Evolutionary conservation across 2,113 vertebrate genomes (phyloP).

Genomic region (Australoheros scitulus): DNA sequence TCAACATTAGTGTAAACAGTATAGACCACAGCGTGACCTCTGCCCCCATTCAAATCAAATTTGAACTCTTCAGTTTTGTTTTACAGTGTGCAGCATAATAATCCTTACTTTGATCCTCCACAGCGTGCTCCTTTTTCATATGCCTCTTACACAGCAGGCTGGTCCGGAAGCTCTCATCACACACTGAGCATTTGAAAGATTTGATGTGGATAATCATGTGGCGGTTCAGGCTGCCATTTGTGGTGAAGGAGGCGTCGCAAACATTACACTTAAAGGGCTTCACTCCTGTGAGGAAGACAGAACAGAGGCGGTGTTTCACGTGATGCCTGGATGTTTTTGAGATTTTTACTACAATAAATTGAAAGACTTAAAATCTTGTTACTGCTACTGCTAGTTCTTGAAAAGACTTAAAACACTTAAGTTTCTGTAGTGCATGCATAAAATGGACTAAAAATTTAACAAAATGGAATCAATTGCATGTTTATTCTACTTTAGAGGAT

Average conservation of each 20-base stretch:
- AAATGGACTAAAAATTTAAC: not conserved
- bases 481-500: not conserved
- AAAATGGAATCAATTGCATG: not conserved
- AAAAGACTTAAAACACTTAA: not conserved
- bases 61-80: not conserved
- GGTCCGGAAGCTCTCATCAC: constrained; percentile 92
- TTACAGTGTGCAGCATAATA: not conserved
- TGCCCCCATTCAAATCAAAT: not conserved
- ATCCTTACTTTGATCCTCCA: constrained; percentile 80
- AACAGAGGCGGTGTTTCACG: not conserved
- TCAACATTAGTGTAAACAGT: not conserved
- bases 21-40: not conserved
- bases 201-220: constrained; percentile 95
- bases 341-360: not conserved
- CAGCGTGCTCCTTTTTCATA: constrained; percentile 90
- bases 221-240: constrained; percentile 96
- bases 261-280: constrained; percentile 94
- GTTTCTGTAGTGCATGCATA: too few relatives aligned
- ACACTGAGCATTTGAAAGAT: constrained; percentile 93
- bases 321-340: not conserved
- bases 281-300: constrained; percentile 79
- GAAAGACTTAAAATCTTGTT: not conserved
- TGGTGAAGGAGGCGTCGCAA: constrained; percentile 93
- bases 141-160: constrained; percentile 92
- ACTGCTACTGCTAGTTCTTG: not conserved